Evolutionary conservation across 1,140 invertebrate species (phyloP), one percentile per base, ranked within the genome.

Genomic region (Hycleus cichorii): DNA sequence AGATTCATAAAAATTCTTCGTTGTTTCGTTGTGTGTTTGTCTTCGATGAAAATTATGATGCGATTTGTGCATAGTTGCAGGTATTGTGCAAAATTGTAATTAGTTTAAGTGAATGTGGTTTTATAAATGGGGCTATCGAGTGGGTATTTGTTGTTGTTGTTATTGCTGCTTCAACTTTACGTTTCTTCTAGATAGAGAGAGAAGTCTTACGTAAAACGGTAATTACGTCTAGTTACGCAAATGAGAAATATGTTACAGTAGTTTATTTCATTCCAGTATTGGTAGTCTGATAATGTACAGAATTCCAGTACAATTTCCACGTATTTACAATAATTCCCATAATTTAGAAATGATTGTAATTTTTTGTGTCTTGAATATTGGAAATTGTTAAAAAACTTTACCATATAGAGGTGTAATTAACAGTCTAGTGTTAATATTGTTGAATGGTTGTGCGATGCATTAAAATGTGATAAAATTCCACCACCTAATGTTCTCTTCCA

Each of bases 111-210:
- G 63, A 59, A 62, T 54, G 56, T 58, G 47, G 56, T 52, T 62
- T 32, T 62, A 64, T 62, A 63, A 64, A 62, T 64, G 63, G 61
- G 63, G 63, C 58, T 64, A 62, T 64, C 57, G 60, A 64, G 63
- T 62, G 47, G 47, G 47, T 48, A 48, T 48, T 24, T 48, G 18
- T 27, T 10, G 47, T 48, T 48, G 47, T 48, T 27, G 47, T 48
- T 32, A 7, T 32, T 32, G 32, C 7, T 32, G 32, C 32, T 32
- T 3, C 32, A 32, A 32, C 32, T 5, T 32, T 32, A 32, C 4
- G 32, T 32, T 32, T 32, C 7, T 32, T 32, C 32, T 32, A 7
- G 32, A 32, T 32, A 32, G 4, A 32, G 32, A 32, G 32, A 32
- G 47, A 49, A 44, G 38, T 40, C 56, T 50, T 49, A 52, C 49